phyloP scores from a whole-genome alignment of 2,888 invertebrate species.

The Drosophila koepferae region DNA sequence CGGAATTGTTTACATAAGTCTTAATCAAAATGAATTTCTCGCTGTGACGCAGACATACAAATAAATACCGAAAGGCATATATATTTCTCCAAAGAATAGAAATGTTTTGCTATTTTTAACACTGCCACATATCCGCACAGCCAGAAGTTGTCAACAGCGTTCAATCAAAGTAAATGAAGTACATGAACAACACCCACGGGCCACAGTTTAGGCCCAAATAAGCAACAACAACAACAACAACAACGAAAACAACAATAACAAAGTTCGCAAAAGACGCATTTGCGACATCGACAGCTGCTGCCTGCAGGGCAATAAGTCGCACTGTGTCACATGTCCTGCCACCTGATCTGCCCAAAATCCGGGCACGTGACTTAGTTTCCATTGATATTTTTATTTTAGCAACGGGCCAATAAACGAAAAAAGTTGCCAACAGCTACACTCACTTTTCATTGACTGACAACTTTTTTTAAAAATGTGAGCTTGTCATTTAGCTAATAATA shows the following conservation, averaged over 20 bases:
- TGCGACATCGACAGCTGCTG: constrained; percentile 27
- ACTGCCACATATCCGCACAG: constrained; percentile 17
- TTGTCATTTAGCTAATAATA: neutral
- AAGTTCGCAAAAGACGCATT: constrained; percentile 7
- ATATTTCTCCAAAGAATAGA: constrained; percentile 47
- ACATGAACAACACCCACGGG: constrained; percentile 13
- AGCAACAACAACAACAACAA: neutral
- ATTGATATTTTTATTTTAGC: constrained; percentile 21
- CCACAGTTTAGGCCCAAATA: neutral
- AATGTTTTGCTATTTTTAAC: constrained; percentile 50
- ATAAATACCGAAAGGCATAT: neutral
- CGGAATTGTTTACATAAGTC: constrained; percentile 62
- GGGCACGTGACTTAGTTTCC: constrained; percentile 32
- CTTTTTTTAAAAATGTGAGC: neutral
- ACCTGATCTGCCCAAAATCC: constrained; percentile 42
- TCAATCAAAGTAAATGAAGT: constrained; percentile 62
- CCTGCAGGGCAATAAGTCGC: constrained; percentile 9
- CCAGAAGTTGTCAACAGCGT: constrained; percentile 53
- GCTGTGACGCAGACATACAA: constrained; percentile 40
- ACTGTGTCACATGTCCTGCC: constrained; percentile 59
- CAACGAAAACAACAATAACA: neutral
- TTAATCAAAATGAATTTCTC: constrained; percentile 64
- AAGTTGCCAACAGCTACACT: constrained; percentile 4
- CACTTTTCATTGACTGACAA: constrained; percentile 4
- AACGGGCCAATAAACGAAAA: constrained; percentile 3